Evolutionary conservation across 2,797 vertebrate genomes (phyloP).

Genomic region (Sebastes cheni): DNA sequence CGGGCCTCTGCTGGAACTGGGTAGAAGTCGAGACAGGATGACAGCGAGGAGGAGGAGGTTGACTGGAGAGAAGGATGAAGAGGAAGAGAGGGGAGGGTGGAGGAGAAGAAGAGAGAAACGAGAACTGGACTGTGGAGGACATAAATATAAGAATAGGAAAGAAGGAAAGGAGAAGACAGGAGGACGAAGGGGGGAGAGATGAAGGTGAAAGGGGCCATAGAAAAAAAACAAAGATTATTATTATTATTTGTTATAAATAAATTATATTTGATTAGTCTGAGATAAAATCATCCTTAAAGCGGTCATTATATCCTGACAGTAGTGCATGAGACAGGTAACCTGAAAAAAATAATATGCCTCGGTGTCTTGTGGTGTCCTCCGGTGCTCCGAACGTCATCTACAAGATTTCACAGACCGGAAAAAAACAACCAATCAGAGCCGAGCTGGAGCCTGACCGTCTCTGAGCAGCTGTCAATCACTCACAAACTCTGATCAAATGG

Average conservation of each 20-base stretch:
- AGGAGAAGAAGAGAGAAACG: background rate
- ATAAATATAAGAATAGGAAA: background rate
- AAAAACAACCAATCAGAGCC: no score
- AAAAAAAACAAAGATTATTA: background rate
- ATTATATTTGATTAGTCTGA: background rate
- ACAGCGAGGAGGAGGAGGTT: conserved; percentile 1
- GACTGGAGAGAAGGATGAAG: conserved; percentile 2
- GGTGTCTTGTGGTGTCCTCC: no score
- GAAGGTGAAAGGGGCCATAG: background rate
- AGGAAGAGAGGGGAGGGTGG: background rate
- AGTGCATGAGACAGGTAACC: no score
- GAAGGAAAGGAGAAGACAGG: background rate
- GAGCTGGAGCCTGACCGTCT: no score
- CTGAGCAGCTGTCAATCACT: no score
- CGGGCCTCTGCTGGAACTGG: conserved; percentile 36
- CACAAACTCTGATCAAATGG: background rate
- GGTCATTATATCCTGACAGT: no score
- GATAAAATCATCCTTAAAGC: background rate
- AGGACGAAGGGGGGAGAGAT: background rate
- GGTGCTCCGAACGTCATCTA: no score
- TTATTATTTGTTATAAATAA: background rate
- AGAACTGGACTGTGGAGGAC: background rate
- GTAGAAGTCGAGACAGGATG: conserved; percentile 17
- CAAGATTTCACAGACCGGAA: no score
- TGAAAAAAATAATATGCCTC: no score